Evolutionary conservation across 1,140 invertebrate genomes (phyloP).

Genomic region (Bombus huntii): DNA sequence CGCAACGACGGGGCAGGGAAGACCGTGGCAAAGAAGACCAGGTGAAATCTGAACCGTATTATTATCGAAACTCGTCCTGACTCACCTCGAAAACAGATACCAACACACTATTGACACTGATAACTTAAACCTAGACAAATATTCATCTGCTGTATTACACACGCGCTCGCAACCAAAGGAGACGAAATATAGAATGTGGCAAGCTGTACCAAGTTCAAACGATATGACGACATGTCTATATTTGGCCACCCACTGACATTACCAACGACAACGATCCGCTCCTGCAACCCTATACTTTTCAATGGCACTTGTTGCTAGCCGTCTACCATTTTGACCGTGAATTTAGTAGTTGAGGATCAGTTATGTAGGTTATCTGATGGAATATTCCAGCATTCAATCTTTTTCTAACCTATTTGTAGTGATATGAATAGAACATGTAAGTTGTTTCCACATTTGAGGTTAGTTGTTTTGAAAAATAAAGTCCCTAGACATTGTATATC

Average conservation of each 20-base stretch:
- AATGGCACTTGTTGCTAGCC: neutral
- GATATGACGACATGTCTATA: constrained; percentile 64
- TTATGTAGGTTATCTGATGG: neutral
- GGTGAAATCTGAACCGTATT: constrained; percentile 65
- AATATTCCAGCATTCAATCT: neutral
- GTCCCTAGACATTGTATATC: neutral
- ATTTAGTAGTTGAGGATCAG: neutral
- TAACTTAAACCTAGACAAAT: constrained; percentile 43
- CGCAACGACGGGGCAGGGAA: constrained; percentile 43
- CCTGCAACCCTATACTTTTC: neutral
- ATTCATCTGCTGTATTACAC: constrained; percentile 29
- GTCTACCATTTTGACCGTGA: neutral
- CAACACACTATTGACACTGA: constrained; percentile 61
- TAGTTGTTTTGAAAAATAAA: neutral
- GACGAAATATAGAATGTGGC: constrained; percentile 18
- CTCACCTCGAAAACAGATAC: constrained; percentile 40
- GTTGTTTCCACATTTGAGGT: neutral
- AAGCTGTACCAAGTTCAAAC: constrained; percentile 54
- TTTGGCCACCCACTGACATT: constrained; percentile 29
- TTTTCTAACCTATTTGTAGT: neutral
- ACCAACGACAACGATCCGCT: neutral
- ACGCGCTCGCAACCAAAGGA: neutral
- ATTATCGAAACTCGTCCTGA: constrained; percentile 52
- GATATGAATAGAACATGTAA: neutral
- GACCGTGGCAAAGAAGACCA: constrained; percentile 36